A percentile compares a stretch with the other conserved stretches of the same genome.
Conservation (phyloP, 2,797 vertebrate genomes). For the Cyprinella venusta region DNA sequence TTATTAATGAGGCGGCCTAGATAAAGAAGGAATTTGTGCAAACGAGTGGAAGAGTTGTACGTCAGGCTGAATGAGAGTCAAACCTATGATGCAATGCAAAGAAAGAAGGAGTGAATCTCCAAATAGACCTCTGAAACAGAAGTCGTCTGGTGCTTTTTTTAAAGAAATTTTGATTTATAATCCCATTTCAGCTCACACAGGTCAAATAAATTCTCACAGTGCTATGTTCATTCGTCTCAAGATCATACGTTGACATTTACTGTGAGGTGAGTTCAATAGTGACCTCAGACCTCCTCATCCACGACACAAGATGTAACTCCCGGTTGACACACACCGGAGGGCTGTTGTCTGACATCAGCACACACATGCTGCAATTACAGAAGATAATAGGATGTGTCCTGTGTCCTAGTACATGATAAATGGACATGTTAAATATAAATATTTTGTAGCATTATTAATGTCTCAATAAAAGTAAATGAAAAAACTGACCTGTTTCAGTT, state of each 20-base stretch:
- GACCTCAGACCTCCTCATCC: background rate
- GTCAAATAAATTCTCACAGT: background rate
- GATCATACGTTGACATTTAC: background rate
- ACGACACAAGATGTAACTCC: background rate
- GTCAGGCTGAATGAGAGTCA: constrained; percentile 37
- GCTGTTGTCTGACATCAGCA: background rate
- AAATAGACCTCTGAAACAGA: background rate
- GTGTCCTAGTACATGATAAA: background rate
- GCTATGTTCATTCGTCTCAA: background rate
- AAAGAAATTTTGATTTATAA: background rate
- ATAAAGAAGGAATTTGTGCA: constrained; percentile 1
- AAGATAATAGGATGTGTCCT: background rate
- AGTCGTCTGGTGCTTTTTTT: background rate
- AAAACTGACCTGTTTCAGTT: too few species aligned
- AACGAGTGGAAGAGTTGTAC: background rate
- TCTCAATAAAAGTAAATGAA: too few species aligned
- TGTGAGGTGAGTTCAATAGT: background rate
- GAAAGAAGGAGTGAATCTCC: constrained; percentile 17
- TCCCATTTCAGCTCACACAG: background rate
- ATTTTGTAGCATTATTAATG: too few species aligned
- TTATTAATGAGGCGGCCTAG: constrained; percentile 31
- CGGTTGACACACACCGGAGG: background rate
- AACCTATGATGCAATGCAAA: constrained; percentile 45
- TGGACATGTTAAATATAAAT: background rate
- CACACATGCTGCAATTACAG: background rate